phyloP scores from a whole-genome alignment of 1,140 invertebrate species.

The Bombus picipes region DNA sequence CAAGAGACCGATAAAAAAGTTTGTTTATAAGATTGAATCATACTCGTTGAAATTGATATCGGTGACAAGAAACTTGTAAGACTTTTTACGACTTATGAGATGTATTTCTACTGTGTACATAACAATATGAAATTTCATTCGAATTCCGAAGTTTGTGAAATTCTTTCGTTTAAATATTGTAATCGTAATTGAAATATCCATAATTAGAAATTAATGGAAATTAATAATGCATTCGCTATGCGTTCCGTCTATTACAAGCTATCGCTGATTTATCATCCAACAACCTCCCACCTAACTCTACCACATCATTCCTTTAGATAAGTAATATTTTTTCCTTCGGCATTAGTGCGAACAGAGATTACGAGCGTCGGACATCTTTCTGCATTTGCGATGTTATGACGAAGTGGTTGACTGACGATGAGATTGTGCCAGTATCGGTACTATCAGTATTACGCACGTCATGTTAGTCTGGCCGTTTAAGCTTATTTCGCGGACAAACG shows the following conservation, averaged over 20 bases:
- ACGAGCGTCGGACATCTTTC: constrained; percentile 26
- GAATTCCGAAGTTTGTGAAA: not conserved
- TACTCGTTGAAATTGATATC: constrained; percentile 48
- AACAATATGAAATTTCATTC: not conserved
- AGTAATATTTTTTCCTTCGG: constrained; percentile 11
- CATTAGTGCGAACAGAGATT: not conserved
- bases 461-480: constrained; percentile 63
- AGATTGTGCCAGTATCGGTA: constrained; percentile 36
- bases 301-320: not conserved
- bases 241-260: not conserved
- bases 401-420: constrained; percentile 24
- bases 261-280: not conserved
- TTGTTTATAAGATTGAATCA: constrained; percentile 40
- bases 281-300: not conserved
- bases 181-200: not conserved
- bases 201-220: not conserved
- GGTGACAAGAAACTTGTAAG: constrained; percentile 4
- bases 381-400: constrained; percentile 6
- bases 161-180: not conserved
- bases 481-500: constrained; percentile 65
- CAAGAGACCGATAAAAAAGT: constrained; percentile 28
- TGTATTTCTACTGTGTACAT: not conserved
- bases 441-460: constrained; percentile 46
- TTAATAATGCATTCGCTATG: constrained; percentile 9
- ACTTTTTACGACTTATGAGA: not conserved